phyloP scores from a whole-genome alignment of 2,888 invertebrate genomes.

The Drosophila paranaensis region DNA sequence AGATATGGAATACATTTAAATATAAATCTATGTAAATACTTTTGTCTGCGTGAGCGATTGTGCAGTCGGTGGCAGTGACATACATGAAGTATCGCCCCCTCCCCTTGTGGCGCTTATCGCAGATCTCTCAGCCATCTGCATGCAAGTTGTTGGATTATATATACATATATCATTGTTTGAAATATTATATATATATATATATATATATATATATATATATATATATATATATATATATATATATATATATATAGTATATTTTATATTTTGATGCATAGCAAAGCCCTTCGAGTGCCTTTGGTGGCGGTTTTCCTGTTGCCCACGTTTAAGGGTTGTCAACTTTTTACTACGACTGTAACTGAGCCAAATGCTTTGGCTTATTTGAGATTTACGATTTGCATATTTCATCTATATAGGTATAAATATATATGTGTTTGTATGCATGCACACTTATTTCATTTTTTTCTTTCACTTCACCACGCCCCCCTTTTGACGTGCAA shows the following conservation, averaged over 20 bases:
- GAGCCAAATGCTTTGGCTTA: conserved; percentile 69
- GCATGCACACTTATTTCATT: not conserved
- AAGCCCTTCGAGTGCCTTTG: conserved; percentile 32
- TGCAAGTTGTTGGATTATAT: conserved; percentile 40
- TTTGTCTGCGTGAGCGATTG: not conserved
- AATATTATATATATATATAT: conserved; percentile 14
- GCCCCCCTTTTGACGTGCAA: conserved; percentile 37
- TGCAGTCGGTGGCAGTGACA: not conserved
- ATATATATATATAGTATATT: conserved; percentile 20
- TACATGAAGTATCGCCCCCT: conserved; percentile 12
- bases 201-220: conserved; percentile 22
- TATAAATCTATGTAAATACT: conserved; percentile 31
- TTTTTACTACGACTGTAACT: conserved; percentile 41
- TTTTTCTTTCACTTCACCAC: not conserved
- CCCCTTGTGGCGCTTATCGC: conserved; percentile 20
- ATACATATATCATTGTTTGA: conserved; percentile 30
- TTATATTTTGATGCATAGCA: conserved; percentile 42
- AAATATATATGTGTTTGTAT: not conserved
- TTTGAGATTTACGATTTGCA: conserved; percentile 69
- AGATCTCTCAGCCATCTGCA: conserved; percentile 68
- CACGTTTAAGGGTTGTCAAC: conserved; percentile 56
- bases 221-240: conserved; percentile 10
- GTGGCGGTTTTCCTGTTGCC: conserved; percentile 28
- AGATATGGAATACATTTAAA: conserved; percentile 63
- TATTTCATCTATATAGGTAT: conserved; percentile 48